Conservation (phyloP, 2,797 vertebrate genomes). For the Rhynchotus rufescens region DNA sequence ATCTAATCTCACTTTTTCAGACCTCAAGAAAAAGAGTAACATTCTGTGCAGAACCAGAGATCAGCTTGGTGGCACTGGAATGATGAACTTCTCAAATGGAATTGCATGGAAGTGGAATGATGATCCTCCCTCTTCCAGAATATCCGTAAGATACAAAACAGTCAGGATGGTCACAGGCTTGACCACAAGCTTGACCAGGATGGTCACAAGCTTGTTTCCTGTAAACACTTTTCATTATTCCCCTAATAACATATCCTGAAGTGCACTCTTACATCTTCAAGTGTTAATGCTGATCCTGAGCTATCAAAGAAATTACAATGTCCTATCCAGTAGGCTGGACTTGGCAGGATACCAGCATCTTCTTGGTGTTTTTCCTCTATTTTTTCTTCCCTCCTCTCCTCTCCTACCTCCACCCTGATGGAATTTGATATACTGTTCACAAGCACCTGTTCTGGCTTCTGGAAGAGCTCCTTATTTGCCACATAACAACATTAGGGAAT, state of each 20-base stretch:
- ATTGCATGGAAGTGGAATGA: background rate
- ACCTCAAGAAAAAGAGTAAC: background rate
- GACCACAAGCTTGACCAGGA: background rate
- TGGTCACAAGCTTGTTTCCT: background rate
- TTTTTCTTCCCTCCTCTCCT: background rate
- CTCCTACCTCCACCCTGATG: too few relatives aligned
- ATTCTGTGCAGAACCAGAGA: background rate
- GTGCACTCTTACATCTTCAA: background rate
- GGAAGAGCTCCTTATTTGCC: background rate
- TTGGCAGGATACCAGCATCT: background rate
- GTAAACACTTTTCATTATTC: background rate
- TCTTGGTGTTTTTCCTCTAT: background rate
- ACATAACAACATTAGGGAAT: background rate
- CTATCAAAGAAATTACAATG: background rate
- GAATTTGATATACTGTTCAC: background rate
- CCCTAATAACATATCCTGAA: background rate
- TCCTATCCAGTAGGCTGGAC: background rate
- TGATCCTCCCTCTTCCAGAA: background rate
- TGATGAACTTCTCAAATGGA: background rate
- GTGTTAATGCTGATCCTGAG: background rate
- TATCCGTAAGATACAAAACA: background rate
- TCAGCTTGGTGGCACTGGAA: background rate
- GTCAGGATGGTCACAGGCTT: background rate
- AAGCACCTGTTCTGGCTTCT: background rate
- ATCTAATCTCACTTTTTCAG: background rate